A percentile compares a stretch with the other conserved stretches of the same genome.
Evolutionary conservation across 2,113 vertebrate genomes (phyloP).

Genomic region (Delphinus delphis): DNA sequence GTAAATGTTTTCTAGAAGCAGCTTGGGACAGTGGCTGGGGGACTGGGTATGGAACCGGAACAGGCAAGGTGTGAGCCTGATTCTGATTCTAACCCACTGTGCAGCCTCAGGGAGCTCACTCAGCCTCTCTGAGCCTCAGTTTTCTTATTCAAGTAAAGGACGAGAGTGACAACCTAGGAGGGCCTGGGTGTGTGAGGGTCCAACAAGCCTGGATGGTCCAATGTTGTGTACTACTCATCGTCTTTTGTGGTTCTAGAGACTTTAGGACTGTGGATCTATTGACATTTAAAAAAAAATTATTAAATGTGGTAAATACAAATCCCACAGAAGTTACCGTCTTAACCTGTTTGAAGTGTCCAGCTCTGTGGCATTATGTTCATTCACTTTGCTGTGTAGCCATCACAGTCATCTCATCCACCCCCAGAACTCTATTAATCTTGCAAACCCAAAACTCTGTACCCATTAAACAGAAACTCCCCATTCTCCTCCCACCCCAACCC

Average conservation of each 20-base stretch:
- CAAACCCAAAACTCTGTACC: not conserved
- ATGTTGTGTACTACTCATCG: not conserved
- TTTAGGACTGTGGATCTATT: not conserved
- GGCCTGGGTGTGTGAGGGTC: not conserved
- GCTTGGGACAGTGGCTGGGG: not conserved
- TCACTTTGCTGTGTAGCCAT: fast-evolving
- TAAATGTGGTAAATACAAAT: not conserved
- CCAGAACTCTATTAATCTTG: not conserved
- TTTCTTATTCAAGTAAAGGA: not conserved
- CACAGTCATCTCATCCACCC: not conserved
- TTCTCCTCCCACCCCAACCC: fast-evolving
- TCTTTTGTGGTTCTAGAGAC: not conserved
- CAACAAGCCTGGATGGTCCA: not conserved
- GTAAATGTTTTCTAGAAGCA: not conserved
- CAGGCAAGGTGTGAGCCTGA: not conserved
- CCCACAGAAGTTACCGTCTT: not conserved
- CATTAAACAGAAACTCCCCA: not conserved
- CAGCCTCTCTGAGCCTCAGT: not conserved
- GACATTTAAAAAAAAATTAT: not conserved
- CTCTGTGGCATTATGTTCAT: not conserved
- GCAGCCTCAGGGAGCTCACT: not conserved
- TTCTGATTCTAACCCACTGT: not conserved
- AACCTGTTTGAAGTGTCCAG: not conserved
- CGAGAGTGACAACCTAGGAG: not conserved
- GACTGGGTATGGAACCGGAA: not conserved